Percentiles rank a stretch among this genome's conserved stretches.
Conservation (phyloP, 2,888 invertebrate genomes). For the Nymphalis urticae region DNA sequence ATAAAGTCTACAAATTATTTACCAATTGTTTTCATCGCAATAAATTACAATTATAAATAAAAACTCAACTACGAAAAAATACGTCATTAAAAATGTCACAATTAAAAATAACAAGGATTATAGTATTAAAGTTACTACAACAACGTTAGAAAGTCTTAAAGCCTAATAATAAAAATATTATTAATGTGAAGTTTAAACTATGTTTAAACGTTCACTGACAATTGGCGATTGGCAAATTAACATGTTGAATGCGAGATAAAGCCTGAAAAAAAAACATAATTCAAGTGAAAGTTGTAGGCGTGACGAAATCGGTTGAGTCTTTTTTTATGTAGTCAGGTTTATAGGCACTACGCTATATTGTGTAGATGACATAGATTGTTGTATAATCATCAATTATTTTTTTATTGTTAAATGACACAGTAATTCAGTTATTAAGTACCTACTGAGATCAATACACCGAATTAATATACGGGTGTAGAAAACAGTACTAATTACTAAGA, state of each 20-base stretch:
- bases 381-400: not conserved
- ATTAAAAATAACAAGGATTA: no score
- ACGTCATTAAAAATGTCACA: no score
- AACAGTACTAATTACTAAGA: no score
- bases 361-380: constrained; percentile 6
- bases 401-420: not conserved
- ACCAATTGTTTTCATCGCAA: no score
- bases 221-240: not conserved
- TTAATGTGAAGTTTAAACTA: not conserved
- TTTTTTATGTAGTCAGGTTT: not conserved
- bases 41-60: no score
- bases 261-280: constrained; percentile 9
- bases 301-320: constrained; percentile 8
- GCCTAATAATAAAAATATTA: not conserved
- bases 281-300: constrained; percentile 9
- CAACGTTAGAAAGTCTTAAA: no score
- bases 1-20: no score
- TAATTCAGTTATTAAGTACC: not conserved
- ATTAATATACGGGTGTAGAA: no score
- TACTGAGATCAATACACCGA: not conserved
- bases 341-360: not conserved
- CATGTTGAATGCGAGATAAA: constrained; percentile 1
- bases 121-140: no score
- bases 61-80: no score
- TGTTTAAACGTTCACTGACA: not conserved